phyloP scores from a whole-genome alignment of 2,113 vertebrate genomes.

The Ochotona curzoniae region DNA sequence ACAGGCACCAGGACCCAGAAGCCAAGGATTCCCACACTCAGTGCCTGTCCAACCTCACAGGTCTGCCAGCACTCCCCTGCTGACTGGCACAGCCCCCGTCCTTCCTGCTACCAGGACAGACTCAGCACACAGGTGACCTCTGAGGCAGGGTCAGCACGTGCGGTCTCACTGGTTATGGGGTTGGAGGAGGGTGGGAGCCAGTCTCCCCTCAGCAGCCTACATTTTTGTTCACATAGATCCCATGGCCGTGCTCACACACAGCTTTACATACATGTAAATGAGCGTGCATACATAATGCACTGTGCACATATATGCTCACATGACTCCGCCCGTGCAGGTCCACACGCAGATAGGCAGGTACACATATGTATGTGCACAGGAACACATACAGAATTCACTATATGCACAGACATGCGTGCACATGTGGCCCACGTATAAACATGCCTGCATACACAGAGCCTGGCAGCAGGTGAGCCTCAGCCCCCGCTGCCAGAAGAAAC shows the following conservation, averaged over 20 bases:
- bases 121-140: not conserved
- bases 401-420: too few species aligned
- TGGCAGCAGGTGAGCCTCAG: not conserved
- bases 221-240: not conserved
- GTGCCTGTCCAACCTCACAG: not conserved
- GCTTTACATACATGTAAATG: too few species aligned
- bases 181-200: not conserved
- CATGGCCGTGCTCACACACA: not conserved
- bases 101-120: not conserved
- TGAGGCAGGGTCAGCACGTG: accelerated
- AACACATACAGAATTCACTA: not conserved
- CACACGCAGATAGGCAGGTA: not conserved
- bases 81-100: not conserved
- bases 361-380: too few species aligned
- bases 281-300: too few species aligned
- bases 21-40: not conserved
- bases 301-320: too few species aligned
- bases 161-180: accelerated
- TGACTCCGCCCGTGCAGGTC: too few species aligned
- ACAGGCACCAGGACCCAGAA: not conserved
- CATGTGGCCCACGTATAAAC: not conserved
- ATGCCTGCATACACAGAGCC: not conserved
- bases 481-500: not conserved
- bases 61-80: not conserved
- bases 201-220: accelerated